Percentiles rank a stretch among this genome's conserved stretches.
phyloP scores from a whole-genome alignment of 2,113 vertebrate species.

The Chaenogobius annularis region DNA sequence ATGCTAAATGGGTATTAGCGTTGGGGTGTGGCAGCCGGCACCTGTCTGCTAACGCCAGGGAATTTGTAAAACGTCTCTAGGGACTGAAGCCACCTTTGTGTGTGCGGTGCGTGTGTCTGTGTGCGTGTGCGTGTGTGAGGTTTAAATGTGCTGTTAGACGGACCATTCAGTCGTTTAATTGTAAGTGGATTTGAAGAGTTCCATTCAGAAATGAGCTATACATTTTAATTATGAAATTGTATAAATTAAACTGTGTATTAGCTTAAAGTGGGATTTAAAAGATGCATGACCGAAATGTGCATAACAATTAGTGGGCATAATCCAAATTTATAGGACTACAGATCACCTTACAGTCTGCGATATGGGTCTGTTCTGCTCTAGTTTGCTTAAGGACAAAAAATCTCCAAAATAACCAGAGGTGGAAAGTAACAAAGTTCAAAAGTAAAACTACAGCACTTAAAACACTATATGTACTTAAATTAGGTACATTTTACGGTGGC shows the following conservation, averaged over 20 bases:
- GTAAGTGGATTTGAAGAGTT: conserved; percentile 48
- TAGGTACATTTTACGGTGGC: too few relatives aligned
- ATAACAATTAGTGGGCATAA: conserved; percentile 21
- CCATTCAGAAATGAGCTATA: conserved; percentile 30
- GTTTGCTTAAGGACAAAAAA: neutral
- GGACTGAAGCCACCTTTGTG: conserved; percentile 9
- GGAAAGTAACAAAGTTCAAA: neutral
- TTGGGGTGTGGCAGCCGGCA: conserved; percentile 42
- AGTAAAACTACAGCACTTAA: too few relatives aligned
- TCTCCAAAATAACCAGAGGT: neutral
- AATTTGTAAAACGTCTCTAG: conserved; percentile 42
- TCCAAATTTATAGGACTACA: neutral
- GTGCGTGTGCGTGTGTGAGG: conserved; percentile 9
- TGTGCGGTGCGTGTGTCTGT: neutral
- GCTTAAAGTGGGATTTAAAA: conserved; percentile 28
- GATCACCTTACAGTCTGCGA: neutral
- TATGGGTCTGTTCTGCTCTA: too few relatives aligned
- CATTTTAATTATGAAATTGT: conserved; percentile 30
- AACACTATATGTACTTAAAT: too few relatives aligned
- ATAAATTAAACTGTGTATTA: conserved; percentile 32
- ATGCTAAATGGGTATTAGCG: conserved; percentile 66
- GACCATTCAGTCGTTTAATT: conserved; percentile 44
- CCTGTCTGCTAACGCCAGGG: conserved; percentile 54
- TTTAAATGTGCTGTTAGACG: conserved; percentile 42
- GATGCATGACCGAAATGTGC: conserved; percentile 11